These are phyloP conservation scores for Theretra japonica DNA, from an alignment of 2,888 invertebrate species.

Conservation along the genomic window DNA sequence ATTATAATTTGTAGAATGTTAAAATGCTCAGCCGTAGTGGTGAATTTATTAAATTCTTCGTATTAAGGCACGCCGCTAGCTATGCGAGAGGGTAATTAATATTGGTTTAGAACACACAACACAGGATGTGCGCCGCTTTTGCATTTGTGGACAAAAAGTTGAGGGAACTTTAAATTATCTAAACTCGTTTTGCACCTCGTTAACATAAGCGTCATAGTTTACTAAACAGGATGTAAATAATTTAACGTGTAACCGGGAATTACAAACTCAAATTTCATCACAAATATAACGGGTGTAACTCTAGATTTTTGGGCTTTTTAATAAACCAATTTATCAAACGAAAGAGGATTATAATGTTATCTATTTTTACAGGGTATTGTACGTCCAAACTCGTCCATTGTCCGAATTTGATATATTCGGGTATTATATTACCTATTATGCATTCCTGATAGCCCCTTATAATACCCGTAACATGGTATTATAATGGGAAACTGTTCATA, in stretches of 20 bases:
- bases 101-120: constrained; percentile 6
- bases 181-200: not conserved
- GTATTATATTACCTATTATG: constrained; percentile 1
- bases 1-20: not conserved
- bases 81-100: not conserved
- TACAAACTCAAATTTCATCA: not conserved
- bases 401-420: constrained; percentile 18
- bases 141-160: not conserved
- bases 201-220: not conserved
- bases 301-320: not conserved
- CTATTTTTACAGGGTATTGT: not conserved
- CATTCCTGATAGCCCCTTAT: not conserved
- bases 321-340: not conserved
- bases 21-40: not conserved
- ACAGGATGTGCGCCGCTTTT: not conserved
- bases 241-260: not conserved
- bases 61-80: not conserved
- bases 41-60: constrained; percentile 1
- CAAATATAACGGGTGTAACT: not conserved
- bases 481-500: no score
- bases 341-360: not conserved
- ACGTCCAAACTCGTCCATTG: constrained; percentile 3
- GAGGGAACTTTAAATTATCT: not conserved
- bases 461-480: not conserved
- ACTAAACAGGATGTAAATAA: not conserved